Conservation (phyloP, 2,113 vertebrate species). For the Vulpes vulpes region DNA sequence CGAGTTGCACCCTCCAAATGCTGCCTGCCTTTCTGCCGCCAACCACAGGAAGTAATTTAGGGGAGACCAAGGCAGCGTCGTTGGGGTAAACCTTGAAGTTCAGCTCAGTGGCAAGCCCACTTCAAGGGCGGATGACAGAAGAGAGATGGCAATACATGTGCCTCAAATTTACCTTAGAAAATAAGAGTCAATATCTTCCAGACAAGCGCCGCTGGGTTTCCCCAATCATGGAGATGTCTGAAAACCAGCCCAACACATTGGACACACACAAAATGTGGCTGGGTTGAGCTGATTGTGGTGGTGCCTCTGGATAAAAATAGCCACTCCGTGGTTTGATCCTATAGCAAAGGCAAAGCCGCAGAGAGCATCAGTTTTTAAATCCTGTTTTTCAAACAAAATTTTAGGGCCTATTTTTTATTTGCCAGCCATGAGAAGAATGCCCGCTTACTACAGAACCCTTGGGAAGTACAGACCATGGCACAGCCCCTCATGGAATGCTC, state of each 20-base stretch:
- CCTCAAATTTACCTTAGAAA: conserved; percentile 75
- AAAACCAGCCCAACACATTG: conserved; percentile 42
- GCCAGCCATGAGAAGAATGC: neutral
- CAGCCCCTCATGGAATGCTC: neutral
- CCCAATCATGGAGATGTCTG: conserved; percentile 21
- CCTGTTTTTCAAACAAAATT: conserved; percentile 25
- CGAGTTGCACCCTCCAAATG: neutral
- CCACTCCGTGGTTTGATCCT: neutral
- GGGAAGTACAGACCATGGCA: conserved; percentile 43
- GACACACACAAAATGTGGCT: neutral
- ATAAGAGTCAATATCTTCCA: conserved; percentile 54
- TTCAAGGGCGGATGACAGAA: conserved; percentile 63
- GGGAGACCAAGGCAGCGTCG: neutral
- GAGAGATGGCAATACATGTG: conserved; percentile 55
- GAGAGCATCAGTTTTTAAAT: neutral
- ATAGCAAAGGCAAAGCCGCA: conserved; percentile 40
- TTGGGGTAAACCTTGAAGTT: conserved; percentile 31
- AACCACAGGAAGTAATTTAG: conserved; percentile 36
- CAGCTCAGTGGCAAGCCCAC: conserved; percentile 57
- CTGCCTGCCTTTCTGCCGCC: conserved; percentile 44
- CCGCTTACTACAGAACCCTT: neutral
- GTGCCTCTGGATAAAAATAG: conserved; percentile 61
- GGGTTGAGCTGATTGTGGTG: conserved; percentile 27
- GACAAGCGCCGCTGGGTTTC: conserved; percentile 56
- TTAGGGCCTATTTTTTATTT: neutral